Conservation (phyloP, 2,113 vertebrate species). For the Pholis gunnellus region DNA sequence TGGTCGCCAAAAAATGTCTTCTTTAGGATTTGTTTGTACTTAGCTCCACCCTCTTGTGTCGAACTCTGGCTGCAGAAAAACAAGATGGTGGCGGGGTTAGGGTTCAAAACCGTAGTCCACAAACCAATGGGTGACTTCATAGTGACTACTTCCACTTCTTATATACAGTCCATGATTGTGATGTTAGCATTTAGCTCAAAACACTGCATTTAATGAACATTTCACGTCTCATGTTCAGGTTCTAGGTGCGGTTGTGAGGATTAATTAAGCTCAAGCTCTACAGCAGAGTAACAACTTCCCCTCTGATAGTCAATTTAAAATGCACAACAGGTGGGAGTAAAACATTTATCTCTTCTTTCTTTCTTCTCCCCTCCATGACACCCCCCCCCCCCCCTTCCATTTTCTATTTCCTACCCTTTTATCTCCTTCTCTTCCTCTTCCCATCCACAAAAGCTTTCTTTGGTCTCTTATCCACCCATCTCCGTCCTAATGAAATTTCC, state of each 20-base stretch:
- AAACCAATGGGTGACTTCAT: too few relatives aligned
- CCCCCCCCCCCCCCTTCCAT: neutral
- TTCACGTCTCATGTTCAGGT: neutral
- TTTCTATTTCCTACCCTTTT: constrained; percentile 55
- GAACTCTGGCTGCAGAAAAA: neutral
- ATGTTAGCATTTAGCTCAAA: neutral
- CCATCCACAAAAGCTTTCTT: constrained; percentile 67
- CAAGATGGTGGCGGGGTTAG: neutral
- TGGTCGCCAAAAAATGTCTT: too few relatives aligned
- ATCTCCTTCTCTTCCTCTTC: constrained; percentile 56
- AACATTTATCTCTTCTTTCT: neutral
- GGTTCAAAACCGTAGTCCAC: neutral
- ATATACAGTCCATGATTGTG: neutral
- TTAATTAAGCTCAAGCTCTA: neutral
- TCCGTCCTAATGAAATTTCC: constrained; percentile 78
- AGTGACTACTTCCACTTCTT: neutral
- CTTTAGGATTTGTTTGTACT: too few relatives aligned
- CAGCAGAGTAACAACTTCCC: neutral
- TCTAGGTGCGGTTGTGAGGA: neutral
- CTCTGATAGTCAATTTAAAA: neutral
- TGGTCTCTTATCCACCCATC: constrained; percentile 70
- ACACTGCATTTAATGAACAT: neutral
- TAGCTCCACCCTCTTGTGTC: too few relatives aligned
- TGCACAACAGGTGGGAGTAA: neutral
- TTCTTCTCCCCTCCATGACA: neutral